A percentile compares a stretch with the other conserved stretches of the same genome.
These are phyloP conservation scores for Callopanchax toddi DNA, from an alignment of 2,113 vertebrate species.

Conservation along the genomic window DNA sequence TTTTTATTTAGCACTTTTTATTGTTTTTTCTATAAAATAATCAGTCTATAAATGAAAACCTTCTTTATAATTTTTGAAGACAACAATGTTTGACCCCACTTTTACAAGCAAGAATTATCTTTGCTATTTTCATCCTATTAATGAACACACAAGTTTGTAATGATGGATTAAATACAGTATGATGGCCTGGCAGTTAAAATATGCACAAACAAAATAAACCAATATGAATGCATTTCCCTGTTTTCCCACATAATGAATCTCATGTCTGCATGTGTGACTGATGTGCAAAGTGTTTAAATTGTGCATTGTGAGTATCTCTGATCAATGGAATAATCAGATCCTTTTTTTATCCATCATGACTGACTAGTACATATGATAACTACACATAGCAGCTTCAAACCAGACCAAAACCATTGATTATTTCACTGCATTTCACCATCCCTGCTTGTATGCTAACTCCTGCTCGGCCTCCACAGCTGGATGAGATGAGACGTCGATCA, in stretches of 20 bases:
- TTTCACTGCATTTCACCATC: conserved; percentile 15
- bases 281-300: neutral
- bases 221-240: conserved; percentile 26
- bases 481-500: conserved; percentile 48
- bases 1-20: no score
- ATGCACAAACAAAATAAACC: conserved; percentile 38
- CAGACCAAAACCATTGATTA: neutral
- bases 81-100: no score
- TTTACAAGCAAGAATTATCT: conserved; percentile 13
- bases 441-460: conserved; percentile 32
- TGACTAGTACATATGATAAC: no score
- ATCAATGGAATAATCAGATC: neutral
- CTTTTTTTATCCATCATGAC: no score
- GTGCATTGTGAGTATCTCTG: neutral
- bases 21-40: no score
- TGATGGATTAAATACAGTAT: no score
- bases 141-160: no score
- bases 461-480: conserved; percentile 38
- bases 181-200: conserved; percentile 52
- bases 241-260: conserved; percentile 40
- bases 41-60: no score
- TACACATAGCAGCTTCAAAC: conserved; percentile 6
- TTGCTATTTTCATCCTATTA: neutral
- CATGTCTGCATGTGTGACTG: conserved; percentile 38
- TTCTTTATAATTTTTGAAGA: no score